Evolutionary conservation across 2,888 invertebrate species (phyloP).

Genomic region (Hydraecia micacea): DNA sequence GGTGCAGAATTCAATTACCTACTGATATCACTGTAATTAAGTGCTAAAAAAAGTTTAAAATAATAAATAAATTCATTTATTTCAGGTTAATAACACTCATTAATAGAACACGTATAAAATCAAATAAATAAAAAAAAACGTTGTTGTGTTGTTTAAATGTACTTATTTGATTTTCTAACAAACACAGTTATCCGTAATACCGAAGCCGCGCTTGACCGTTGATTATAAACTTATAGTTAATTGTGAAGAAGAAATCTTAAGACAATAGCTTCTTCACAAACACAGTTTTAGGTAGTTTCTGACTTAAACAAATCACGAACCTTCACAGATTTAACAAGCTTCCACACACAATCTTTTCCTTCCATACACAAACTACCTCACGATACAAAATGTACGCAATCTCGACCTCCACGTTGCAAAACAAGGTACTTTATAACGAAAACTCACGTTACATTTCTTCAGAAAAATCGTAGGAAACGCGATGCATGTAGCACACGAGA

Average conservation of each 20-base stretch:
- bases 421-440: conserved; percentile 37
- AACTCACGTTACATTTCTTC: conserved; percentile 45
- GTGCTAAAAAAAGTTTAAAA: background rate
- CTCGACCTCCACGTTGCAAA: conserved; percentile 10
- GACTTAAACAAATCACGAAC: background rate
- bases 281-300: too few relatives aligned
- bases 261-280: background rate
- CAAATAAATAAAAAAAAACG: too few relatives aligned
- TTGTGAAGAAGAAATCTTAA: background rate
- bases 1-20: background rate
- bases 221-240: background rate
- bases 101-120: too few relatives aligned
- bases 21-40: background rate
- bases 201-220: background rate
- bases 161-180: background rate
- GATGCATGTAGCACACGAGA: conserved; percentile 59
- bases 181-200: background rate
- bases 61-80: too few relatives aligned
- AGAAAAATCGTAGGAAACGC: conserved; percentile 50
- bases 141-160: background rate
- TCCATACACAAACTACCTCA: background rate
- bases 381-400: conserved; percentile 20
- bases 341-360: background rate
- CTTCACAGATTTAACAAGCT: background rate
- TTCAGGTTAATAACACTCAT: too few relatives aligned